A percentile compares a stretch with the other conserved stretches of the same genome.
phyloP scores from a whole-genome alignment of 2,888 invertebrate genomes.

The Torymus tubicola region DNA sequence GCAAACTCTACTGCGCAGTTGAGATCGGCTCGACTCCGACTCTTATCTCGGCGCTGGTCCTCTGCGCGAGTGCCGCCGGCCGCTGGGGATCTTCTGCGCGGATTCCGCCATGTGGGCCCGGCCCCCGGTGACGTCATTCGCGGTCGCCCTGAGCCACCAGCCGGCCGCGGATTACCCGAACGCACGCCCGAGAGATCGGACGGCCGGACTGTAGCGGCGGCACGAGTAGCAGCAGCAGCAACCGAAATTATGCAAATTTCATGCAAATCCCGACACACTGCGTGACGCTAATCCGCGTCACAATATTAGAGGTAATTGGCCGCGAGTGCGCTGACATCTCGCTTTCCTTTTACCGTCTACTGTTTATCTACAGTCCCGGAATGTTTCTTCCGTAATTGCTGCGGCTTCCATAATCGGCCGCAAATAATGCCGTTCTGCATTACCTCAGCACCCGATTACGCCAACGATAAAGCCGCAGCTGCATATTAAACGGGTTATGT shows the following conservation, averaged over 20 bases:
- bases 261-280: slow-evolving; percentile 72
- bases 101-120: slow-evolving; percentile 10
- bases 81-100: not conserved
- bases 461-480: too few relatives aligned
- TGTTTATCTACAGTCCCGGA: slow-evolving; percentile 20
- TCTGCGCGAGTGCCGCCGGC: not conserved
- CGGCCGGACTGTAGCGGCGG: not conserved
- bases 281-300: slow-evolving; percentile 74
- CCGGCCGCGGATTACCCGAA: slow-evolving; percentile 18
- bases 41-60: not conserved
- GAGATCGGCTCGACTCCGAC: too few relatives aligned
- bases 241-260: slow-evolving; percentile 74
- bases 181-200: not conserved
- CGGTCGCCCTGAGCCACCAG: slow-evolving; percentile 1
- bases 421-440: not conserved
- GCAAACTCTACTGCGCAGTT: too few relatives aligned
- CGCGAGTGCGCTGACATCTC: slow-evolving; percentile 64
- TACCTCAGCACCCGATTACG: too few relatives aligned
- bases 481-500: too few relatives aligned
- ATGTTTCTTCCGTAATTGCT: slow-evolving; percentile 27
- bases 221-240: slow-evolving; percentile 1
- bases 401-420: not conserved
- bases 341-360: slow-evolving; percentile 60
- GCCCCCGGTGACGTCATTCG: slow-evolving; percentile 20
- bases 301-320: slow-evolving; percentile 76